Conservation (phyloP, 35 echinoderm and acorn worm genomes). For the Apostichopus californicus region DNA sequence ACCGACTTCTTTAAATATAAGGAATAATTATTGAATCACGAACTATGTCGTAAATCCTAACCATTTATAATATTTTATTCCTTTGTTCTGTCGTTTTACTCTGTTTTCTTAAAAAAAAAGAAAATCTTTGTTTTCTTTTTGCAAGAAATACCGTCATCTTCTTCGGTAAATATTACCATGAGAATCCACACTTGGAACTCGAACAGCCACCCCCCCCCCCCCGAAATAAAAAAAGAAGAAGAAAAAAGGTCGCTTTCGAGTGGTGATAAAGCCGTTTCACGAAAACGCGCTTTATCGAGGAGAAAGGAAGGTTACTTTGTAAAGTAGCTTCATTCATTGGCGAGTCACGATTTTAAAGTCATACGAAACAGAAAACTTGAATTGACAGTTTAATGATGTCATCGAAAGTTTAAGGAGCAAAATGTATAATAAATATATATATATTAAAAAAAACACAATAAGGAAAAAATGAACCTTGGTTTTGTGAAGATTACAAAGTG, state of each 20-base stretch:
- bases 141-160: background rate
- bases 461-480: too few relatives aligned
- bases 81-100: too few relatives aligned
- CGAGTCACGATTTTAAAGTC: background rate
- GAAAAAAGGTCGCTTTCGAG: background rate
- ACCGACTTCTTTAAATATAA: too few relatives aligned
- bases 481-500: too few relatives aligned
- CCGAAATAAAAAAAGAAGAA: too few relatives aligned
- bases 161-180: background rate
- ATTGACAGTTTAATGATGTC: background rate
- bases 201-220: background rate
- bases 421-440: too few relatives aligned
- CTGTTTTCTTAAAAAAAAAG: too few relatives aligned
- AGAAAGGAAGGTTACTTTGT: background rate
- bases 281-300: background rate
- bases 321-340: background rate
- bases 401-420: background rate
- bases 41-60: too few relatives aligned
- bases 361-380: background rate
- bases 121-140: background rate
- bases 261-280: background rate
- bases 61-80: too few relatives aligned
- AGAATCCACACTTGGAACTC: background rate
- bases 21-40: too few relatives aligned
- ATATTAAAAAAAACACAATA: too few relatives aligned